Percentiles rank a stretch among this genome's conserved stretches.
These are phyloP conservation scores for Chelonia mydas DNA, from an alignment of 2,797 vertebrate species.

Conservation along the genomic window DNA sequence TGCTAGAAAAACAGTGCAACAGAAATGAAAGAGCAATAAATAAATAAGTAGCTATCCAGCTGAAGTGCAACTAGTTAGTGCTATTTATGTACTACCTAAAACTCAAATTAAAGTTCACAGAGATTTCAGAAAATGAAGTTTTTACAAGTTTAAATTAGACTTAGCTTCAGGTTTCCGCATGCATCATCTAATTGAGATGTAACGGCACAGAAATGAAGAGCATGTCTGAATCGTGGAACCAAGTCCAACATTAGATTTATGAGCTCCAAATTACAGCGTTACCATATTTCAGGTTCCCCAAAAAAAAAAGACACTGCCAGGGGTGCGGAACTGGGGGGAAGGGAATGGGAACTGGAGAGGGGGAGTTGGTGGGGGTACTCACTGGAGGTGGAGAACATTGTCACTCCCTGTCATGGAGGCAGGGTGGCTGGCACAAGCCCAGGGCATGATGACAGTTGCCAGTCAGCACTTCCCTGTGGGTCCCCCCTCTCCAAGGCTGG, in stretches of 20 bases:
- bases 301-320: no score
- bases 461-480: no score
- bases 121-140: slow-evolving; percentile 53
- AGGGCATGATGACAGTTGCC: no score
- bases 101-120: slow-evolving; percentile 56
- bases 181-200: slow-evolving; percentile 16
- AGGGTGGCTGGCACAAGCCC: no score
- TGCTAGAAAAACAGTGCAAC: slow-evolving; percentile 53
- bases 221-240: background rate
- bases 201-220: background rate
- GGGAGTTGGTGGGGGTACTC: no score
- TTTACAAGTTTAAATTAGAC: slow-evolving; percentile 56
- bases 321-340: no score
- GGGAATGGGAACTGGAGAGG: no score
- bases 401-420: no score
- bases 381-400: no score
- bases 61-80: slow-evolving; percentile 35
- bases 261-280: background rate
- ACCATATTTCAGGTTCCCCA: no score
- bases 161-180: slow-evolving; percentile 40
- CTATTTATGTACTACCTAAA: slow-evolving; percentile 58
- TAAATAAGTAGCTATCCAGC: slow-evolving; percentile 56
- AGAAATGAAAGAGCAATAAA: slow-evolving; percentile 62
- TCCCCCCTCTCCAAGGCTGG: no score
- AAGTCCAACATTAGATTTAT: background rate